Percentiles rank a stretch among this genome's conserved stretches.
phyloP scores from a whole-genome alignment of 2,113 vertebrate genomes.

The Tachysurus fulvidraco region DNA sequence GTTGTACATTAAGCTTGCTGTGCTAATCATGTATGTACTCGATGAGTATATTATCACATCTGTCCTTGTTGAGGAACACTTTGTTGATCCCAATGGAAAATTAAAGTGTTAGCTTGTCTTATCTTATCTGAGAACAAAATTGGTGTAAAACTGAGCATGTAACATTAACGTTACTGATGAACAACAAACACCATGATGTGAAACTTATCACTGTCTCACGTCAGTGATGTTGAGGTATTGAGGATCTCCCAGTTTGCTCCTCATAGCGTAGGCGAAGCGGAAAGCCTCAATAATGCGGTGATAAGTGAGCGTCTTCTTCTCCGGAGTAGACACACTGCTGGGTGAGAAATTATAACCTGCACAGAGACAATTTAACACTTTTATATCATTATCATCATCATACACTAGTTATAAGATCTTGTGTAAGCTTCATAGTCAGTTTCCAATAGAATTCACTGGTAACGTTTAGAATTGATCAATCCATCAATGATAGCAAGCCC shows the following conservation, averaged over 20 bases:
- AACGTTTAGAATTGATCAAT: no score
- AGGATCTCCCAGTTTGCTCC: conserved; percentile 90
- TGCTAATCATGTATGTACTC: no score
- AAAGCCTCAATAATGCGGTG: conserved; percentile 94
- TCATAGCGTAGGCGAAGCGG: conserved; percentile 93
- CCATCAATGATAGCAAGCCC: no score
- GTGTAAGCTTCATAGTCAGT: neutral
- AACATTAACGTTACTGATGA: neutral
- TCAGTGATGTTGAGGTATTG: conserved; percentile 82
- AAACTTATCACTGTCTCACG: conserved; percentile 67
- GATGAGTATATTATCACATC: no score
- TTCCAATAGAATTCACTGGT: no score
- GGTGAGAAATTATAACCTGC: conserved; percentile 89
- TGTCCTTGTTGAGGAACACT: no score
- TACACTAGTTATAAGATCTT: neutral
- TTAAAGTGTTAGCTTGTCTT: no score
- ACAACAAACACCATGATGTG: neutral
- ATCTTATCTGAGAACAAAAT: no score
- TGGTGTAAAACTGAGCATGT: no score
- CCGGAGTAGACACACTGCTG: conserved; percentile 74
- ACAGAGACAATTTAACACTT: conserved; percentile 10
- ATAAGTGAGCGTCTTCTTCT: conserved; percentile 85
- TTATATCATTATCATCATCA: neutral
- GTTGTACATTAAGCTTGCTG: no score
- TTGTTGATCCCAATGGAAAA: no score